phyloP scores from a whole-genome alignment of 2,797 vertebrate genomes.

The Chaetophractus vellerosus region DNA sequence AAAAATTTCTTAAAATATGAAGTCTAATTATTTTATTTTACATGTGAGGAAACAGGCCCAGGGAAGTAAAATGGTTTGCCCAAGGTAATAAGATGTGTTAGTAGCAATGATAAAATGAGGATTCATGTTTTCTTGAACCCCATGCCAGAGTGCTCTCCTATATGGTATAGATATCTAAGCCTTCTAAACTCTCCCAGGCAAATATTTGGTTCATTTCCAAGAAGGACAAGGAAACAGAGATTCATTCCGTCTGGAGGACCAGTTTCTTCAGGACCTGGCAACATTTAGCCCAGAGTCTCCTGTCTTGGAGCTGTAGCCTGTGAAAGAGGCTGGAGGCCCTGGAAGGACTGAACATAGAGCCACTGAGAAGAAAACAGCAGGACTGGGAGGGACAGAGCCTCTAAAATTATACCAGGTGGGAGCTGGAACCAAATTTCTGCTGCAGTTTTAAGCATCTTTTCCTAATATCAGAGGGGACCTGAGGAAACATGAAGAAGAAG shows the following conservation, averaged over 20 bases:
- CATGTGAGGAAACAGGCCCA: slow-evolving; percentile 29
- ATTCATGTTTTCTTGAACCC: background rate
- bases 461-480: background rate
- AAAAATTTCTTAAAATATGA: slow-evolving; percentile 57
- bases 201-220: background rate
- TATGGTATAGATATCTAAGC: no score
- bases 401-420: background rate
- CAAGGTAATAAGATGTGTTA: background rate
- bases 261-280: background rate
- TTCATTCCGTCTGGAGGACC: background rate
- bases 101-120: background rate
- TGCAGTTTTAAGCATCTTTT: background rate
- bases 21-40: slow-evolving; percentile 51
- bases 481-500: background rate
- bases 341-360: background rate
- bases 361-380: background rate
- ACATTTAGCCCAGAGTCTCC: no score
- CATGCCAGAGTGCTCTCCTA: background rate
- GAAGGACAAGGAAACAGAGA: background rate
- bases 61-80: background rate
- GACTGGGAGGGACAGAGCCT: no score
- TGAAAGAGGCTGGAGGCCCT: background rate
- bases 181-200: background rate
- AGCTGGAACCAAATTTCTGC: background rate
- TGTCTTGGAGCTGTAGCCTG: background rate